Base-by-base conservation (phyloP, 2,113 vertebrate genomes). In the Riparia riparia region DNA sequence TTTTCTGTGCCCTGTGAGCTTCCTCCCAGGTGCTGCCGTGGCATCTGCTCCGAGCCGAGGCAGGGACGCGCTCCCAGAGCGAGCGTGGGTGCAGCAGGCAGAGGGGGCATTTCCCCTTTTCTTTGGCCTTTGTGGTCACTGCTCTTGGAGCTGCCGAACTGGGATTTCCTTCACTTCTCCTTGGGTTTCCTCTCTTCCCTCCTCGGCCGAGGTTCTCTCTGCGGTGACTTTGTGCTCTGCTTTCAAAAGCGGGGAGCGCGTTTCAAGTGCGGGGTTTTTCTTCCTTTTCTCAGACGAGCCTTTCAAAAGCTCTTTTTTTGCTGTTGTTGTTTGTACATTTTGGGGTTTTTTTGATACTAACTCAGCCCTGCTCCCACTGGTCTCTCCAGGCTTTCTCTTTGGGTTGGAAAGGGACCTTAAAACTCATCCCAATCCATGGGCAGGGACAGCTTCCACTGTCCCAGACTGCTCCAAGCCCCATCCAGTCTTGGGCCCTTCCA, bases 321-420 rank as follows among this genome's bases (percentile, higher is more conserved):
- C 34, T 53, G 45, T 42, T 29, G 17, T 29, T 29, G 11, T 14
- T 25, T 14, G 31, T 69, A 26, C 3, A 7, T 22, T 34, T 32
- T 34, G 8, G 15, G 24, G 37, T 37, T 0, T 6, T 15, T 66
- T 61, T 31, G 0, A 4, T 21, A 14, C 3, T 26, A 29, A n/a
- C 17, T 54, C 34, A 28, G 21, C 25, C 61, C 68, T 79, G 8
- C 16, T 45, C 15, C 54, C 31, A 7, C 21, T 15, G 17, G 31
- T 28, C 47, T 69, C 47, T 58, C 57, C 57, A n/a, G 5, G 34
- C 51, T 71, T 60, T 51, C 42, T 47, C 32, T 6, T 80, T 26
- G 66, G 37, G 24, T 29, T 41, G 47, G 49, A 20, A 63, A 63
- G 7, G 39, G 31, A 57, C 58, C 31, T 31, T 18, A 5, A 42